Conservation (phyloP, 1,140 invertebrate species). For the Diploscapter pachys region DNA sequence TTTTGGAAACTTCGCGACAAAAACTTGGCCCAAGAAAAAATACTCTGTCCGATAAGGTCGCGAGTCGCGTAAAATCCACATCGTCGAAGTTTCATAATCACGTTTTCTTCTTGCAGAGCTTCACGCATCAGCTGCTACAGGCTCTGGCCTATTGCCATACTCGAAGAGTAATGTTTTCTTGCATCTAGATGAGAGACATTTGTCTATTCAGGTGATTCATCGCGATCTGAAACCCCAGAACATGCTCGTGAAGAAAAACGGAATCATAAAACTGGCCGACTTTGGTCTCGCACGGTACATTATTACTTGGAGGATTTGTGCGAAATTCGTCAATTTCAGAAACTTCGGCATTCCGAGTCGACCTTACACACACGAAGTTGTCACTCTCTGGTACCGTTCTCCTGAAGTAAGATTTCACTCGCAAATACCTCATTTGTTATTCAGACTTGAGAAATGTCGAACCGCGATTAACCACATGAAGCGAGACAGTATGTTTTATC, state of each 20-base stretch:
- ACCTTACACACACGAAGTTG: conserved; percentile 95
- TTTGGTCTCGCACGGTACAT: conserved; percentile 90
- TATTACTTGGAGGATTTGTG: neutral
- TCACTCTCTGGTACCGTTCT: conserved; percentile 96
- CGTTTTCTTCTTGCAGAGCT: conserved; percentile 61
- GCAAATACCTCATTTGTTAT: neutral
- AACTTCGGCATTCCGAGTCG: conserved; percentile 60
- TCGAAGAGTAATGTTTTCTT: conserved; percentile 68
- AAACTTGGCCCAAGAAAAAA: conserved; percentile 18
- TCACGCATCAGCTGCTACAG: conserved; percentile 81
- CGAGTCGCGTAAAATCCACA: no score
- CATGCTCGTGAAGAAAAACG: conserved; percentile 79
- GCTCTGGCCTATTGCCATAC: conserved; percentile 94
- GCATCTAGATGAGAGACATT: no score
- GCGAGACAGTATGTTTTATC: neutral
- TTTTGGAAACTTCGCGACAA: conserved; percentile 10
- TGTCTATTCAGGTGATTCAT: conserved; percentile 67
- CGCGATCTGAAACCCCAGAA: conserved; percentile 78
- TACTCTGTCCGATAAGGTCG: conserved; percentile 8
- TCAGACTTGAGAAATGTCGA: no score
- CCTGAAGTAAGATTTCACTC: conserved; percentile 69
- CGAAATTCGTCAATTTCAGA: conserved; percentile 65
- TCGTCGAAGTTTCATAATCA: neutral
- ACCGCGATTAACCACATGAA: no score
- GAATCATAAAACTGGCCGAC: conserved; percentile 90